Percentiles rank a stretch among this genome's conserved stretches.
phyloP scores from a whole-genome alignment of 1,140 invertebrate genomes.

The Brachionus plicatilis region DNA sequence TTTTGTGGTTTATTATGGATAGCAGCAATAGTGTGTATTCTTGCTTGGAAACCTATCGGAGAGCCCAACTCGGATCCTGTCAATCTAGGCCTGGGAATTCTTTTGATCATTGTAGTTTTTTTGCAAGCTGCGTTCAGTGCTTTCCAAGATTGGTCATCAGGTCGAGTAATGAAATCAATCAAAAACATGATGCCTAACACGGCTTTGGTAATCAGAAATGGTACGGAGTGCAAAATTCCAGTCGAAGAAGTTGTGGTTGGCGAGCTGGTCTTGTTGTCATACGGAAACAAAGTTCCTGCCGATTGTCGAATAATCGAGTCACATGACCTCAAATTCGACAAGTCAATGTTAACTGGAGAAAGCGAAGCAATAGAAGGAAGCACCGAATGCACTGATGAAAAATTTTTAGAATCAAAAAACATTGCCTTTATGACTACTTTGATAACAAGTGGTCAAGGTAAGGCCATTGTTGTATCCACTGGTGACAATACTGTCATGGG shows the following conservation, averaged over 20 bases:
- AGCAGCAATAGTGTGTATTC: slow-evolving; percentile 7
- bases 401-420: neutral
- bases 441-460: neutral
- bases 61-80: neutral
- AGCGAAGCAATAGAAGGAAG: slow-evolving; percentile 18
- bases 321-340: slow-evolving; percentile 45
- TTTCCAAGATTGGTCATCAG: slow-evolving; percentile 29
- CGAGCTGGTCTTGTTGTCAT: slow-evolving; percentile 83
- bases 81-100: neutral
- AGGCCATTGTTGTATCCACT: slow-evolving; percentile 36
- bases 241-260: slow-evolving; percentile 92
- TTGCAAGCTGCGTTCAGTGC: slow-evolving; percentile 29
- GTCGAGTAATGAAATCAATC: slow-evolving; percentile 20
- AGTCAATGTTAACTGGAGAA: slow-evolving; percentile 27
- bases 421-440: slow-evolving; percentile 3
- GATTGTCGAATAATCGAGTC: slow-evolving; percentile 83
- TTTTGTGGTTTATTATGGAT: slow-evolving; percentile 22
- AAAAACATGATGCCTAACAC: slow-evolving; percentile 56
- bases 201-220: slow-evolving; percentile 66
- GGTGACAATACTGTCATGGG: slow-evolving; percentile 23
- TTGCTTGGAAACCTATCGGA: slow-evolving; percentile 25
- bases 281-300: slow-evolving; percentile 94
- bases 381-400: neutral
- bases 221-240: slow-evolving; percentile 59
- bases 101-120: neutral